A percentile compares a stretch with the other conserved stretches of the same genome.
These are phyloP conservation scores for Hydrocynus forskahlii DNA, from an alignment of 2,797 vertebrate genomes.

Conservation along the genomic window DNA sequence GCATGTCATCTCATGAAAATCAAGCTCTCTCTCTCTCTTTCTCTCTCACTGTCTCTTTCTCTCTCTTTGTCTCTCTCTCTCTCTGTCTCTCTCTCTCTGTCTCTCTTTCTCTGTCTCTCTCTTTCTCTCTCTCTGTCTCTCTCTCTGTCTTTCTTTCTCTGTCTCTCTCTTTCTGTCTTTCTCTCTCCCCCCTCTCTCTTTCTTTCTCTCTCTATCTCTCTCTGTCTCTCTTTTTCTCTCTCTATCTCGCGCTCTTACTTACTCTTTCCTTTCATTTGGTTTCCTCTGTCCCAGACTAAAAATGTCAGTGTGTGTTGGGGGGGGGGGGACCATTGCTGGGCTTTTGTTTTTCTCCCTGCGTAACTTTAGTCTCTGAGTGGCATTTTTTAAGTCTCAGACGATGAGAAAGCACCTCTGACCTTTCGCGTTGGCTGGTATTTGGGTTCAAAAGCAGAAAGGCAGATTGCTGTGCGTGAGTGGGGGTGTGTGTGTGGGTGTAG, in stretches of 20 bases:
- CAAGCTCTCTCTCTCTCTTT: constrained; percentile 72
- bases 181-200: constrained; percentile 74
- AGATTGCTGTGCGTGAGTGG: constrained; percentile 28
- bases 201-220: no score
- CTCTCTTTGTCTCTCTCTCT: no score
- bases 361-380: constrained; percentile 54
- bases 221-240: no score
- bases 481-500: constrained; percentile 10
- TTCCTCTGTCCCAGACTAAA: constrained; percentile 47
- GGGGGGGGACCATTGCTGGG: constrained; percentile 4
- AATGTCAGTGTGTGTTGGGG: constrained; percentile 44
- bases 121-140: no score
- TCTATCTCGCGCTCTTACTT: no score
- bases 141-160: no score
- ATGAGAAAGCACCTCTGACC: constrained; percentile 51
- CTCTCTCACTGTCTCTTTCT: no score
- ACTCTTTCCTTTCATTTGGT: constrained; percentile 29
- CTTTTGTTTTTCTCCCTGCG: constrained; percentile 41
- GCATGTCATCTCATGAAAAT: constrained; percentile 74
- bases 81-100: no score
- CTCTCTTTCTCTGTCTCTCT: no score
- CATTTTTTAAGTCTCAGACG: constrained; percentile 32
- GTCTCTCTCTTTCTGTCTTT: no score
- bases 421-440: constrained; percentile 58
- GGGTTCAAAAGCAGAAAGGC: constrained; percentile 54